Evolutionary conservation across 2,113 vertebrate genomes (phyloP), one percentile per base, ranked within the genome.

Genomic region (Onychostoma macrolepis): DNA sequence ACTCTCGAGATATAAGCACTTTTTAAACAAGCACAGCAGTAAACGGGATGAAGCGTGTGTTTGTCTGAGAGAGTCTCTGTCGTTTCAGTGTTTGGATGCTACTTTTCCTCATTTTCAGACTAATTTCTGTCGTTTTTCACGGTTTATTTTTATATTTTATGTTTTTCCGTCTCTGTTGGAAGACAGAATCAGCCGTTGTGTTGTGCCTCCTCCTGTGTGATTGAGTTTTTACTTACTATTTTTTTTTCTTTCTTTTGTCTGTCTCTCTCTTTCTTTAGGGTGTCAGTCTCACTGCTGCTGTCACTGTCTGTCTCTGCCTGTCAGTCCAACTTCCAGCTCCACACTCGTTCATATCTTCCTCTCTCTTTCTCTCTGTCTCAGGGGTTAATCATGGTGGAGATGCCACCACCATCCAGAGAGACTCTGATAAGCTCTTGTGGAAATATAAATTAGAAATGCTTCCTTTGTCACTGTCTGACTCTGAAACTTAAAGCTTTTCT

Each of bases 1-100:
- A 94, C 94, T 94, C 93, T 89, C 90, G 91, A 95, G 94, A 94
- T 94, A 93, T 93, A 94, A 95, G 93, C 91, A 92, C 67, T 90
- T 91, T 90, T 92, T 90, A 89, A 94, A 94, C 94, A 94, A 94
- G 94, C 93, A 21, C 90, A 26, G 77, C 91, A 91, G 89, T 93
- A 92, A 91, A 84, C 26, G 4, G 11, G 45, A 71, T 48, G 56
- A 24, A 3, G 58, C 8, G 76, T 8, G 10, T 26, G 72, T 4
- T 21, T 74, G 26, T 67, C 4, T 33, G 41, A 45, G 36, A 26
- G 69, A 21, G 5, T 48, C 12, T 38, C 45, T 21, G 26, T 81
- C 6, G 36, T 78, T 77, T 43, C 24, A 65, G 50, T 33, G 19
- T 24, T 30, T 78, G 67, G 58, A 43, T 79, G 63, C 67, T 72